Evolutionary conservation across 1,140 invertebrate species (phyloP), one percentile per base, ranked within the genome.

Genomic region (Eufriesea mexicana): DNA sequence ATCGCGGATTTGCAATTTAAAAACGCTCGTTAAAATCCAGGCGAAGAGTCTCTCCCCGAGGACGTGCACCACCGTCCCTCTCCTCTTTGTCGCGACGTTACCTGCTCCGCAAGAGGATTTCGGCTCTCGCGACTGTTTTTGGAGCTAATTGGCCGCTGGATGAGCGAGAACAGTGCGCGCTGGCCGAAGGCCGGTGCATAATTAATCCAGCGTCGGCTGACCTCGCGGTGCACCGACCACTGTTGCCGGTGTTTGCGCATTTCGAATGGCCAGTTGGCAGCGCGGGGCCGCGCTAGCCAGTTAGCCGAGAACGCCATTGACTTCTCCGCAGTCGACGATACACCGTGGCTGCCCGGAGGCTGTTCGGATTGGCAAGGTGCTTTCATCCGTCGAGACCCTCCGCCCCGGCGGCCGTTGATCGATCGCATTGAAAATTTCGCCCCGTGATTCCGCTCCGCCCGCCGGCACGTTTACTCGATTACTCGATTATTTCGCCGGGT

Each of bases 201-300:
- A 93, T 93, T 93, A 92, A 93, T 92, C 81, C 85, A 91, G 59
- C 86, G 86, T 76, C 84, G 87, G 86, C 83, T 90, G 89, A 91
- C 89, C 90, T 92, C 86, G 84, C 90, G 85, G 70, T 84, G 73
- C 86, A 86, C 67, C 73, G 86, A 79, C 80, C 76, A 83, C 82
- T 79, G 81, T 73, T 84, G 76, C 57, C 82, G 73, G 59, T 81
- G 74, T 70, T 87, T 71, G 82, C 62, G 70, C 76, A 68, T 84
- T 88, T 84, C 82, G 86, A 83, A 87, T 70, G 35, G 70, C 64
- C 84, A 82, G 81, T 87, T 70, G 71, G 55, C 71, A 23, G 80
- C 73, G 64, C 45, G 23, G 10, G 51, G 10, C 47, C 25, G 61
- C 64, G 84, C 72, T 79, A 87, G 35, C 71, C 64, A 76, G 64